These are phyloP conservation scores for Dynastes grantii DNA, from an alignment of 2,888 invertebrate genomes.

Conservation along the genomic window DNA sequence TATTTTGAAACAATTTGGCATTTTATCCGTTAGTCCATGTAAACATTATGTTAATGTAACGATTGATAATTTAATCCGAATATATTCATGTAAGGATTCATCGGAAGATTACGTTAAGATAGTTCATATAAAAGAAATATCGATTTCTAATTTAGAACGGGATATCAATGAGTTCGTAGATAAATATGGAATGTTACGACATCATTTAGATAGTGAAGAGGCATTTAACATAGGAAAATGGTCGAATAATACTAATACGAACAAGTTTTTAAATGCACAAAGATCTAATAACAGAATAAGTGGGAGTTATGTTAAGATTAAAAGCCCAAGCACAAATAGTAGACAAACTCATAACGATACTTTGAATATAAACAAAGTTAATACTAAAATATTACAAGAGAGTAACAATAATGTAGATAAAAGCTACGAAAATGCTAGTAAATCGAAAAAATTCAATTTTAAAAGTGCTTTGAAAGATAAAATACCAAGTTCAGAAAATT, in stretches of 20 bases:
- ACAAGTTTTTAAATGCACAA: neutral
- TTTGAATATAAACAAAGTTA: neutral
- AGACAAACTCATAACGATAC: no score
- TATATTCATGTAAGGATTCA: conserved; percentile 32
- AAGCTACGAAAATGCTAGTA: neutral
- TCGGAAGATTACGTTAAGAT: conserved; percentile 29
- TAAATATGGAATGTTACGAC: conserved; percentile 2
- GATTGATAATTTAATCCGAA: conserved; percentile 35
- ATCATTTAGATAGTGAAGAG: neutral
- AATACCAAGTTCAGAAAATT: neutral
- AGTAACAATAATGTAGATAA: neutral
- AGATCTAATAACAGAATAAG: neutral
- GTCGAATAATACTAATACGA: neutral
- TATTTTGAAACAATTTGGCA: conserved; percentile 41
- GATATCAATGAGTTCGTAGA: conserved; percentile 5
- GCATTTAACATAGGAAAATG: no score
- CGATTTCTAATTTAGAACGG: conserved; percentile 6
- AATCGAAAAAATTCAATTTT: conserved; percentile 13
- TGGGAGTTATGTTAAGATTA: no score
- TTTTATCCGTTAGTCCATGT: conserved; percentile 21
- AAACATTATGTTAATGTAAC: conserved; percentile 44
- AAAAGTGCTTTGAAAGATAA: neutral
- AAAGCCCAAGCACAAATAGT: no score
- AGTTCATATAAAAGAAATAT: conserved; percentile 24
- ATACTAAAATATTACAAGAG: neutral